Evolutionary conservation across 2,888 invertebrate species (phyloP).

Genomic region (Eupithecia centaureata): DNA sequence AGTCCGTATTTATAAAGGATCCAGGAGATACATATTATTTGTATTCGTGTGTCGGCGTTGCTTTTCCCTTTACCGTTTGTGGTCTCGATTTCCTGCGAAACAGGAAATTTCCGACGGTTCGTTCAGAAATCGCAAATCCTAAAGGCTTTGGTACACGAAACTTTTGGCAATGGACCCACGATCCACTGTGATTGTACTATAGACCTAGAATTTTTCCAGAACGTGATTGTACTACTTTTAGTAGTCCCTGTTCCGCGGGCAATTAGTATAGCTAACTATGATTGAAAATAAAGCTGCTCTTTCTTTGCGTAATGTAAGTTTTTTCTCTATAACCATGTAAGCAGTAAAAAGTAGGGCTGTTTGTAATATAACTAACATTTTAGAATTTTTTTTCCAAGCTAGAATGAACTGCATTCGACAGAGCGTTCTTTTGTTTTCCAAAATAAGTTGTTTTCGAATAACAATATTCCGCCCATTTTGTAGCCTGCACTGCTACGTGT

Average conservation of each 20-base stretch:
- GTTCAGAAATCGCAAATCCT: constrained; percentile 53
- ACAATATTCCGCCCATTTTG: background rate
- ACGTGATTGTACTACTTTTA: no score
- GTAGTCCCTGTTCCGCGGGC: background rate
- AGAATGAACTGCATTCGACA: no score
- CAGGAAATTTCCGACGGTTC: constrained; percentile 62
- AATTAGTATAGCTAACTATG: background rate
- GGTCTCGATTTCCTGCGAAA: constrained; percentile 64
- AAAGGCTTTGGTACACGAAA: constrained; percentile 20
- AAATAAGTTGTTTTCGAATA: background rate
- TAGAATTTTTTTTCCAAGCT: no score
- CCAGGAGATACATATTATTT: constrained; percentile 38
- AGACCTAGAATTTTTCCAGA: no score
- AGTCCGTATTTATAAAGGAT: constrained; percentile 6
- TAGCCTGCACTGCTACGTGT: background rate
- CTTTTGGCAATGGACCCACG: background rate
- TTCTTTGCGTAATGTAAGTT: no score
- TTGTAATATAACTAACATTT: no score
- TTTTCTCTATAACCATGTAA: no score
- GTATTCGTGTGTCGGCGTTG: constrained; percentile 48
- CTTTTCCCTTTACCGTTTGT: constrained; percentile 54
- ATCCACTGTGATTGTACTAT: background rate
- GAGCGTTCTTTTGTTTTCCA: no score
- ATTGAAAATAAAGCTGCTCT: background rate
- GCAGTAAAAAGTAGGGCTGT: no score